Percentiles rank a stretch among this genome's conserved stretches.
These are phyloP conservation scores for Dryomyza anilis DNA, from an alignment of 2,888 invertebrate species.

Conservation along the genomic window DNA sequence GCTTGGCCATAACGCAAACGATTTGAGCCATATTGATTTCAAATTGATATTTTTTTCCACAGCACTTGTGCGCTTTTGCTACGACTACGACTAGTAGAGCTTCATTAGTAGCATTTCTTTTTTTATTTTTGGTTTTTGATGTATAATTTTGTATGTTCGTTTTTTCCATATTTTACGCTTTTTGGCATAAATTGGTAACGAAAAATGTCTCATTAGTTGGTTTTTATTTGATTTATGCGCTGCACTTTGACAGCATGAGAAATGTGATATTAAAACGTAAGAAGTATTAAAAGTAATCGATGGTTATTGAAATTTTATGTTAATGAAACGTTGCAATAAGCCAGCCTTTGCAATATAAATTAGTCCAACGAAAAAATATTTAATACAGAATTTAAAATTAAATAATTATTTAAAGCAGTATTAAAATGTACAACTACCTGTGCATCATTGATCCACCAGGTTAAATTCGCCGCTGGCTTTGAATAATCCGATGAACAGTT, in stretches of 20 bases:
- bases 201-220: constrained; percentile 14
- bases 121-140: background rate
- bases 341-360: background rate
- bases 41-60: constrained; percentile 29
- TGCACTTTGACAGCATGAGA: background rate
- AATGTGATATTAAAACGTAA: constrained; percentile 12
- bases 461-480: constrained; percentile 65
- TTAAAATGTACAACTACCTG: no score
- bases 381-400: no score
- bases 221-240: constrained; percentile 17
- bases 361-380: background rate
- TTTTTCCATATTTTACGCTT: background rate
- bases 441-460: constrained; percentile 66
- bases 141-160: background rate
- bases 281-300: constrained; percentile 39
- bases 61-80: background rate
- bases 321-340: background rate
- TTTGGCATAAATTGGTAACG: background rate
- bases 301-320: constrained; percentile 37
- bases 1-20: constrained; percentile 20
- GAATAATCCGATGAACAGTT: constrained; percentile 66
- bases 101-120: constrained; percentile 14
- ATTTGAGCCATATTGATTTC: constrained; percentile 36
- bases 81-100: background rate
- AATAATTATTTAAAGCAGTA: no score